Base-by-base conservation (phyloP, 2,113 vertebrate genomes). In the Gila orcuttii region DNA sequence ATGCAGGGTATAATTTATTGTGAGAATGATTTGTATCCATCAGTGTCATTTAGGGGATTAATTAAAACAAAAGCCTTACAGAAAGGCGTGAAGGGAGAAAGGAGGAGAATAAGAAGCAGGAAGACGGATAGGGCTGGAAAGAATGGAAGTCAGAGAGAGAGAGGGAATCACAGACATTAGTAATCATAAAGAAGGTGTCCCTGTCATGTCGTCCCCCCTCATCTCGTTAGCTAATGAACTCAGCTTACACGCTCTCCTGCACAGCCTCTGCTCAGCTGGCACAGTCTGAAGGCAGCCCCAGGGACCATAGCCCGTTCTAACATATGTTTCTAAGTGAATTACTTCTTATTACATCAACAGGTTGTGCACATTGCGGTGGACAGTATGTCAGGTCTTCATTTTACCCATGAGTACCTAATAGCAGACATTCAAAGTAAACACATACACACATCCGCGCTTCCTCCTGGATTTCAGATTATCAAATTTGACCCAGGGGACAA, bases 291-390 rank as follows among this genome's bases (percentile, higher is more conserved):
- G 23, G 66, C 76, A 83, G 69, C 82, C 82, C 82, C 79, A 55
- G 64, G 36, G 73, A 25, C 69, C 79, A 19, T 42, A 83, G 73
- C 4, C 62, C 59, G 10, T 21, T 47, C 87, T 57, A 85, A 83
- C 86, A 86, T 47, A 82, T 87, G 82, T 83, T 80, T 57, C 79
- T 84, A 86, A 85, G 71, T 62, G 74, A 88, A 89, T 84, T 86
- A 83, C 60, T 79, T 68, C 86, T 69, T 71, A 86, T 86, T 88
- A 89, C 68, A 66, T 75, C 79, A 89, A 86, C 86, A 84, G 86
- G 85, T 84, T 82, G 78, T 60, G 73, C 25, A 28, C 31, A 77
- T 71, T 75, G 85, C 82, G 11, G 59, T 59, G 86, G 78, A 86
- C 85, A 85, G 79, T 52, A 66, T 79, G 36, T 50, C 25, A 78